phyloP scores from a whole-genome alignment of 2,113 vertebrate genomes.

The Eurypyga helias region DNA sequence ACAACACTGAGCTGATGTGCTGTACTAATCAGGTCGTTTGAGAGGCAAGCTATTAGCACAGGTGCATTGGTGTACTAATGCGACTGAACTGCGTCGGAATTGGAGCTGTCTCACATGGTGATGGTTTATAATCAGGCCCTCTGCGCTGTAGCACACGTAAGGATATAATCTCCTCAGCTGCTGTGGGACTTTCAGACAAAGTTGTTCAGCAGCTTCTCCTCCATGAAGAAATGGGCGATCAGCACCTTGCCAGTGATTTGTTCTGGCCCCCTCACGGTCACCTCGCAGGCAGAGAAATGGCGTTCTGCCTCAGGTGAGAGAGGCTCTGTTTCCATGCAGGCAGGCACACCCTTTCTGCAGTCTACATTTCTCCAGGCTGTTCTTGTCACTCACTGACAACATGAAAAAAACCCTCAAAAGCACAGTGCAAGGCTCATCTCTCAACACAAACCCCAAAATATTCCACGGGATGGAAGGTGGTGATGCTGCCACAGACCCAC shows the following conservation, averaged over 20 bases:
- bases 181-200: not conserved
- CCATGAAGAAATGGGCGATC: not conserved
- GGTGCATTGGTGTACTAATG: not conserved
- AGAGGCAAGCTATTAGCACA: not conserved
- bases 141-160: fast-evolving
- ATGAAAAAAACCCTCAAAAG: not conserved
- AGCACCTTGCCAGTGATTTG: not conserved
- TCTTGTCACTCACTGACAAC: not conserved
- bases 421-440: not conserved
- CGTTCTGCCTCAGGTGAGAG: not conserved
- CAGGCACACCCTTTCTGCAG: not conserved
- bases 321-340: not conserved
- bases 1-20: not conserved
- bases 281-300: not conserved
- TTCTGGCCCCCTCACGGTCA: not conserved
- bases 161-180: not conserved
- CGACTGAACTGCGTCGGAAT: not conserved
- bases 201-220: not conserved
- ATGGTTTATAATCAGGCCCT: not conserved
- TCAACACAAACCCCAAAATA: not conserved
- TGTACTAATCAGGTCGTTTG: not conserved
- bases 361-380: not conserved
- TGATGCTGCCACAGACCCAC: too few species aligned
- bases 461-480: not conserved
- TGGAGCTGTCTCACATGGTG: not conserved